Conservation (phyloP, 2,888 invertebrate genomes). For the Lysandra bellargus region DNA sequence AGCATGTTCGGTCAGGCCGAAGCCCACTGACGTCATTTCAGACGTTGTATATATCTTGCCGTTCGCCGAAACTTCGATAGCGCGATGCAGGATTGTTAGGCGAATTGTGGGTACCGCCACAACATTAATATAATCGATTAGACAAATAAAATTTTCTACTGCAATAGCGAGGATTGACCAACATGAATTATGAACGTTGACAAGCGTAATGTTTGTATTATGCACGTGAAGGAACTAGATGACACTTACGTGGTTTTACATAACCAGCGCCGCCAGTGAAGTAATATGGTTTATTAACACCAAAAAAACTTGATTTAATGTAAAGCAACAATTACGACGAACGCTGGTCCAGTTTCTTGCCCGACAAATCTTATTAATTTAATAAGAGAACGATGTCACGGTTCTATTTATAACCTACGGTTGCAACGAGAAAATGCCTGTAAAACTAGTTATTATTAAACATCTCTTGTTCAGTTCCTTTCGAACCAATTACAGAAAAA, state of each 20-base stretch:
- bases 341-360: constrained; percentile 24
- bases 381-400: constrained; percentile 25
- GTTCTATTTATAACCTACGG: not conserved
- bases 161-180: constrained; percentile 6
- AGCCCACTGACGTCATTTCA: too few species aligned
- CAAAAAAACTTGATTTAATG: constrained; percentile 31
- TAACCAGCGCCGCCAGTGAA: constrained; percentile 16
- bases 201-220: constrained; percentile 17
- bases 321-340: constrained; percentile 27
- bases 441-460: not conserved
- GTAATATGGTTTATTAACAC: constrained; percentile 30
- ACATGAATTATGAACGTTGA: constrained; percentile 17
- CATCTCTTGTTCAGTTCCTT: not conserved
- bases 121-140: not conserved
- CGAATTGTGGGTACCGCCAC: too few species aligned
- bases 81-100: too few species aligned
- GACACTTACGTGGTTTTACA: constrained; percentile 29
- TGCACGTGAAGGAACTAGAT: constrained; percentile 11
- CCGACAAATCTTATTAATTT: constrained; percentile 25
- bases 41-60: too few species aligned
- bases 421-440: not conserved
- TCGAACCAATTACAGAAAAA: not conserved
- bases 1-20: too few species aligned
- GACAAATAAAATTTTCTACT: not conserved
- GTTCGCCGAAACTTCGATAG: too few species aligned